These are phyloP conservation scores for Coccyzus lansbergi DNA, from an alignment of 2,797 vertebrate genomes.

Conservation along the genomic window DNA sequence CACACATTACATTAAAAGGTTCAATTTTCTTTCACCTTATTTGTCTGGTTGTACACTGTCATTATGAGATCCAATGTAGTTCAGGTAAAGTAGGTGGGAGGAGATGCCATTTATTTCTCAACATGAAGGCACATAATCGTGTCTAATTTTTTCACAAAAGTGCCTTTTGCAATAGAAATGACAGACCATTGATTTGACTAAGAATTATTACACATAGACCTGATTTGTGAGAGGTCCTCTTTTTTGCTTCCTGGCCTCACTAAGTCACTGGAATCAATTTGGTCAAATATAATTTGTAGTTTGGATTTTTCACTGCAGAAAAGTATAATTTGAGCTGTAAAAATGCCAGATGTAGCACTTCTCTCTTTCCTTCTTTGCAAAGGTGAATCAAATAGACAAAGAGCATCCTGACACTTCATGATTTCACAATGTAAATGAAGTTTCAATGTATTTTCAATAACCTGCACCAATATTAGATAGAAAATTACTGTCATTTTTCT, in stretches of 20 bases:
- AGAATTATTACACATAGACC: background rate
- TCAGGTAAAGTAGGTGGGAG: background rate
- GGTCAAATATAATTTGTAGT: slow-evolving; percentile 14
- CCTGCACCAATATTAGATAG: background rate
- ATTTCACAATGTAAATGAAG: slow-evolving; percentile 11
- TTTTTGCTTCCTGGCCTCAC: background rate
- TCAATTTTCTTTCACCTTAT: background rate
- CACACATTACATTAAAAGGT: background rate
- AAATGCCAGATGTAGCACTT: background rate
- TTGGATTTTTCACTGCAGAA: background rate
- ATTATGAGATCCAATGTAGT: background rate
- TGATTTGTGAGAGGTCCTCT: background rate
- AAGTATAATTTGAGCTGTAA: background rate
- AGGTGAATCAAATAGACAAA: background rate
- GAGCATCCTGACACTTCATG: background rate
- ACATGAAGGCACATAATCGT: background rate
- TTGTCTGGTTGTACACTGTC: background rate
- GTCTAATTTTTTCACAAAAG: background rate
- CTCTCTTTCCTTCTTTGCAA: background rate
- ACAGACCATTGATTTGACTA: background rate
- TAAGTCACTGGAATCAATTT: background rate
- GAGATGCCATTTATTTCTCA: background rate
- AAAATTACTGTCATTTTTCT: background rate
- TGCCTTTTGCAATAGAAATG: background rate
- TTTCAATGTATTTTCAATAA: background rate